Evolutionary conservation across 2,113 vertebrate genomes (phyloP), one percentile per base, ranked within the genome.

Genomic region (Strix aluco): DNA sequence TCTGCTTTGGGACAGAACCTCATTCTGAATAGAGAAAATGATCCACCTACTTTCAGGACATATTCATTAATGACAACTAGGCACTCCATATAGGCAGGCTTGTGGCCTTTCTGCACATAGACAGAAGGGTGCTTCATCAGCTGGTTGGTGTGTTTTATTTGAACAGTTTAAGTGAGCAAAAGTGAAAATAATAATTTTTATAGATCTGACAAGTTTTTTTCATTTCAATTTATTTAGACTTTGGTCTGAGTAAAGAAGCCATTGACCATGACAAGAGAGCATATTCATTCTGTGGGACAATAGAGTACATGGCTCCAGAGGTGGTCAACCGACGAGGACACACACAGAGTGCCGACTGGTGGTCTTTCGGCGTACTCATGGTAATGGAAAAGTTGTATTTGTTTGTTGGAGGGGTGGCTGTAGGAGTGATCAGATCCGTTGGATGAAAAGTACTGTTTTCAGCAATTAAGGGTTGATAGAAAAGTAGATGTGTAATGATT

Each of bases 291-390:
- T 99, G 99, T 26, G 99, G 99, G 65, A 99, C 99, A 0, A 99
- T 99, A 30, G 99, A 99, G 94, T 99, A 99, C 94, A 99, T 99
- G 99, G 99, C 99, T 21, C 99, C 99, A 1, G 99, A 99, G 97
- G 99, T 99, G 49, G 99, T 99, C 49, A 99, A 99, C 94, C 98
- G 99, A 80, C 98, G 99, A 63, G 99, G 99, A 6, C 99, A 99
- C 89, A 99, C 99, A 0, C 99, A 99, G 92, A 99, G 99, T 15
- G 99, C 99, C 0, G 99, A 99, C 98, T 99, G 99, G 99, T 99
- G 99, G 99, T 99, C 99, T 36, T 99, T 99, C 5, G 99, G 99
- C 0, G 99, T 99, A 38, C 98, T 99, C 80, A 99, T 99, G 99
- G 99, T 99, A 97, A 97, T 6, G 52, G 22, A 54, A 2, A 89